Evolutionary conservation across 2,888 invertebrate species (phyloP).

Genomic region (Taenaris catops): DNA sequence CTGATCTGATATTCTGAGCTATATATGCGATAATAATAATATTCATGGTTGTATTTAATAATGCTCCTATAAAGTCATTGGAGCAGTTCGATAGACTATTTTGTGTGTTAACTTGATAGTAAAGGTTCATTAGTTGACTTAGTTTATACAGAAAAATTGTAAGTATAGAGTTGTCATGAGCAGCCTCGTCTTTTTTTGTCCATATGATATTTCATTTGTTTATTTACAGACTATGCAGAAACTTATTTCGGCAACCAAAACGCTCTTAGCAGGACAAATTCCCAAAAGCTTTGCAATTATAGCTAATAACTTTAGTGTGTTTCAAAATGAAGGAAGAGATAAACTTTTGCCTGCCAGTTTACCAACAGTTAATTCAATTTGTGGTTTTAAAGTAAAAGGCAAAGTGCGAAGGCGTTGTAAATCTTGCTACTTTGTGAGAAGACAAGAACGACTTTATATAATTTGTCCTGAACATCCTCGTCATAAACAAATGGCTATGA

Average conservation of each 20-base stretch:
- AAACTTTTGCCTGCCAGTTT: constrained; percentile 38
- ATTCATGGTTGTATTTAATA: too few relatives aligned
- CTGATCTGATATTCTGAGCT: too few relatives aligned
- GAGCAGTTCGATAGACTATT: too few relatives aligned
- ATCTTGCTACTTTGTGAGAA: constrained; percentile 86
- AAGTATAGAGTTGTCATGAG: too few relatives aligned
- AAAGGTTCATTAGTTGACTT: too few relatives aligned
- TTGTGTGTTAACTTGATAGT: too few relatives aligned
- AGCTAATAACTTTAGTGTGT: constrained; percentile 34
- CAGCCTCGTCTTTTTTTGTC: too few relatives aligned
- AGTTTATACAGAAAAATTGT: too few relatives aligned
- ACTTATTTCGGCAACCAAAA: constrained; percentile 42
- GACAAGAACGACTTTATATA: constrained; percentile 84
- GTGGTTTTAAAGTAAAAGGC: constrained; percentile 85
- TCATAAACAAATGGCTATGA: constrained; percentile 90
- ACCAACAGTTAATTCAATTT: constrained; percentile 44
- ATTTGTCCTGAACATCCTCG: constrained; percentile 88
- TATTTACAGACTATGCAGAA: constrained; percentile 33
- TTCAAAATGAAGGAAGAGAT: constrained; percentile 33
- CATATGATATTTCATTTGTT: not conserved
- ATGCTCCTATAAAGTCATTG: too few relatives aligned
- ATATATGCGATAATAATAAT: too few relatives aligned
- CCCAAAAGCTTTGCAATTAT: constrained; percentile 27
- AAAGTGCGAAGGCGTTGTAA: constrained; percentile 85
- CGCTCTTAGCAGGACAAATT: constrained; percentile 29